phyloP scores from a whole-genome alignment of 2,797 vertebrate genomes.

The Clangula hyemalis region DNA sequence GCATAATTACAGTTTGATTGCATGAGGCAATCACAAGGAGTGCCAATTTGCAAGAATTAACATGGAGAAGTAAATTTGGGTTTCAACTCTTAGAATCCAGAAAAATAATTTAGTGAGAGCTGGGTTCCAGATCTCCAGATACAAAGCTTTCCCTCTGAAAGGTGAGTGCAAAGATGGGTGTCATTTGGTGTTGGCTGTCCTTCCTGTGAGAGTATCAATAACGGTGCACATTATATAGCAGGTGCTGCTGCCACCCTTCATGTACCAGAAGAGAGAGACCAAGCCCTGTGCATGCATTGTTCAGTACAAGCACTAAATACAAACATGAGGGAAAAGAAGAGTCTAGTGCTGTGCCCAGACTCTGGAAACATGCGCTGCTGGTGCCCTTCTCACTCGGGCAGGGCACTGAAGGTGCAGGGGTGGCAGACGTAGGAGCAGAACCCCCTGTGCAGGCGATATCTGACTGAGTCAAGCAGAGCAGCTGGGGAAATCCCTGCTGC shows the following conservation, averaged over 20 bases:
- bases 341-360: neutral
- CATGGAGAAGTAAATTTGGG: neutral
- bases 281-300: fast-evolving
- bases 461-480: fast-evolving
- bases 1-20: neutral
- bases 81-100: neutral
- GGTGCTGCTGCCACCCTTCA: neutral
- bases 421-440: neutral
- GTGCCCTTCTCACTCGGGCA: neutral
- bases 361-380: fast-evolving
- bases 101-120: neutral
- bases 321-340: neutral
- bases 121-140: neutral
- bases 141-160: neutral
- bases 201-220: neutral
- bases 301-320: neutral
- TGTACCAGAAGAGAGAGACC: neutral
- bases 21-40: neutral
- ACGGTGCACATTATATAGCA: fast-evolving
- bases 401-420: too few relatives aligned
- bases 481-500: fast-evolving
- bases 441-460: fast-evolving
- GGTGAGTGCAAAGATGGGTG: neutral
- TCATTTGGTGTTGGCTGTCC: neutral
- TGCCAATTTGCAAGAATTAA: neutral